phyloP scores from a whole-genome alignment of 2,113 vertebrate species.

The Saguinus imperator region DNA sequence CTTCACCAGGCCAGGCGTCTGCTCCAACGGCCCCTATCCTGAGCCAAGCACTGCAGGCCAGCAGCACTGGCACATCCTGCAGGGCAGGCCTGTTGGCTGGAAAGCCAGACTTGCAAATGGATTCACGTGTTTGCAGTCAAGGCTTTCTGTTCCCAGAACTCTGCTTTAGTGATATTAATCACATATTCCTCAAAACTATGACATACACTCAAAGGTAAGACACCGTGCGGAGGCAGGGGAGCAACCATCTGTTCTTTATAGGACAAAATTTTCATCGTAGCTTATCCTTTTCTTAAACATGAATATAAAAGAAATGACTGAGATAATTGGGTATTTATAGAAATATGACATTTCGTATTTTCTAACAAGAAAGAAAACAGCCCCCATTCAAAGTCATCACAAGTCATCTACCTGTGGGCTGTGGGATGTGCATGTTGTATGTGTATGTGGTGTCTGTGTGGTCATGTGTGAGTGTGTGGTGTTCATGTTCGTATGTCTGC shows the following conservation, averaged over 20 bases:
- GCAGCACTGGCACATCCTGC: not conserved
- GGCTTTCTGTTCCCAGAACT: not conserved
- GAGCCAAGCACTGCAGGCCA: not conserved
- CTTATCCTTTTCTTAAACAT: not conserved
- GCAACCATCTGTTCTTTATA: not conserved
- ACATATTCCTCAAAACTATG: not conserved
- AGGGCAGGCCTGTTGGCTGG: not conserved
- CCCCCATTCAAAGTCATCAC: not conserved
- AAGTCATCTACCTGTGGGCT: not conserved
- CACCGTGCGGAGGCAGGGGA: too few relatives aligned
- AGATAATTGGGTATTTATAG: slow-evolving; percentile 19
- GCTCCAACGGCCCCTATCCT: accelerated
- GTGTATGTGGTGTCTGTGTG: not conserved
- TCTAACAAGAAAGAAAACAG: slow-evolving; percentile 26
- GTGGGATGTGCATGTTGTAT: not conserved
- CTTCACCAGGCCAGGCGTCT: too few relatives aligned
- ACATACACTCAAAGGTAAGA: not conserved
- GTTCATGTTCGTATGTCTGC: not conserved
- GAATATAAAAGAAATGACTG: not conserved
- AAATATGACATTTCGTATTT: not conserved
- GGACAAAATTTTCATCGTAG: not conserved
- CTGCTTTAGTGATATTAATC: not conserved
- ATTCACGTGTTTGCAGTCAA: not conserved
- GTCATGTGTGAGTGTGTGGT: not conserved
- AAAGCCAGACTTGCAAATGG: not conserved